Percentiles rank a stretch among this genome's conserved stretches.
phyloP scores from a whole-genome alignment of 2,113 vertebrate species.

The Atrichornis clamosus region DNA sequence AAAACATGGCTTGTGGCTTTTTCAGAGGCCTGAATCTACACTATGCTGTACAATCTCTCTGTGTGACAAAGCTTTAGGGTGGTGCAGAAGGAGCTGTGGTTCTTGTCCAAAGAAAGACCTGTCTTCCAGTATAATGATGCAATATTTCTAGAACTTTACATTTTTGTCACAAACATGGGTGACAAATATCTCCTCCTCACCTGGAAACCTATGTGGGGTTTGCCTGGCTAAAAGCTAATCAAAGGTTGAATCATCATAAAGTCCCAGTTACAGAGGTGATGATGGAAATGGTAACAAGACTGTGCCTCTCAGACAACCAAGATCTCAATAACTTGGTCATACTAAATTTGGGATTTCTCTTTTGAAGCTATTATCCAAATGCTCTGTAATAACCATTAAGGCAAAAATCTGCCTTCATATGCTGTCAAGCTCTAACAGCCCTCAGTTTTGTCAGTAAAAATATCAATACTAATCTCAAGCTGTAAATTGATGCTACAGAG shows the following conservation, averaged over 20 bases:
- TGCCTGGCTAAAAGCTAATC: background rate
- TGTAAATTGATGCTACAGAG: background rate
- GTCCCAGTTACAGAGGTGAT: background rate
- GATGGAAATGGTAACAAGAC: background rate
- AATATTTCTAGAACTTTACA: background rate
- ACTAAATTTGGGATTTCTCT: background rate
- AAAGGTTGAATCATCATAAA: background rate
- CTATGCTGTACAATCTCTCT: background rate
- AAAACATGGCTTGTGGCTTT: background rate
- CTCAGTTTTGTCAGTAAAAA: background rate
- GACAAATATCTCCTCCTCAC: background rate
- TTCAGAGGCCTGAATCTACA: background rate
- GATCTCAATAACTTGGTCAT: background rate
- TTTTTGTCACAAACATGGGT: background rate
- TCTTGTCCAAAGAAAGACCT: background rate
- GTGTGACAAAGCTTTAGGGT: background rate
- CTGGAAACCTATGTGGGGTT: background rate
- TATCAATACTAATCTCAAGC: slow-evolving; percentile 20
- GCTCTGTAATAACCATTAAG: background rate
- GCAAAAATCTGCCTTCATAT: background rate
- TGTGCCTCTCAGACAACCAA: background rate
- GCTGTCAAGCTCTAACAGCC: background rate
- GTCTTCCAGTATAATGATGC: background rate
- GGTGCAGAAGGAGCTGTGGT: background rate
- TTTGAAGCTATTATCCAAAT: background rate